Conservation (phyloP, 2,797 vertebrate species). For the Tapirus indicus region DNA sequence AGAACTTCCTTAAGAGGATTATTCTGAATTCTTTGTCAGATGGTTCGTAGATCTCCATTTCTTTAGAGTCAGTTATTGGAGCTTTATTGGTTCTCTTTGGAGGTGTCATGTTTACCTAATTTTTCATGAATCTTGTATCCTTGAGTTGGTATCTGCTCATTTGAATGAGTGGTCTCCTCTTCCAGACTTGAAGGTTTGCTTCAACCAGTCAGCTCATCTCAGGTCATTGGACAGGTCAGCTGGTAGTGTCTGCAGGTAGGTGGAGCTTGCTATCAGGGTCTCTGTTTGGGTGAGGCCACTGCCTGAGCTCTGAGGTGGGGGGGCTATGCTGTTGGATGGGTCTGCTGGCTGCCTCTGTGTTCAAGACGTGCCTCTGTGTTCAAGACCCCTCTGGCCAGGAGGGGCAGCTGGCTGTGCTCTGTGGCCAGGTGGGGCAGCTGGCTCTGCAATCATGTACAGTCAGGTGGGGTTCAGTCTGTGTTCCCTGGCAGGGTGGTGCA, state of each 20-base stretch:
- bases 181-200: background rate
- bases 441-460: background rate
- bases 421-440: background rate
- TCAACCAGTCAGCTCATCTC: background rate
- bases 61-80: background rate
- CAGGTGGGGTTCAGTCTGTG: background rate
- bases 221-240: background rate
- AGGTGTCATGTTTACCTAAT: background rate
- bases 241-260: background rate
- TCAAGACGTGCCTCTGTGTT: background rate
- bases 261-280: background rate
- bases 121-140: background rate
- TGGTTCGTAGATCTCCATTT: background rate
- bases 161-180: background rate
- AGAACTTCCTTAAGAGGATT: background rate
- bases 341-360: background rate
- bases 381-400: background rate
- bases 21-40: background rate
- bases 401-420: background rate
- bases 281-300: background rate
- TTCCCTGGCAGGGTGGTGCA: background rate
- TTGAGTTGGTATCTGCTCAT: background rate
- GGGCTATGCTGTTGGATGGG: no score
- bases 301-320: background rate
- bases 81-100: background rate